phyloP scores from a whole-genome alignment of 2,113 vertebrate species.

The Typhlomys cinereus region DNA sequence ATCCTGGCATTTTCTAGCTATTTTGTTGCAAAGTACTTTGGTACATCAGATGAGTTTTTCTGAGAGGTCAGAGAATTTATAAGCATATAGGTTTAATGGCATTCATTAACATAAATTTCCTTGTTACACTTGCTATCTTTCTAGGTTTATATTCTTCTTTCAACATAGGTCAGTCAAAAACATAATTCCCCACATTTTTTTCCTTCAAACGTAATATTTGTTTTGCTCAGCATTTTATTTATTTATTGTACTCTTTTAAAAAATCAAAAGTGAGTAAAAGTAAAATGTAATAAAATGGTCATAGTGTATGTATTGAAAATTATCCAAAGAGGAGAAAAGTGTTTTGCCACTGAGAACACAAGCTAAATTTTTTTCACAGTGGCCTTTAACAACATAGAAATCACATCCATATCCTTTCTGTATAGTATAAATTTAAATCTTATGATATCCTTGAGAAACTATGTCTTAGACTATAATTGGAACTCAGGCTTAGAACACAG shows the following conservation, averaged over 20 bases:
- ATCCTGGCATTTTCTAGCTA: constrained; percentile 22
- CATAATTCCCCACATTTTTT: constrained; percentile 16
- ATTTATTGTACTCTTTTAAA: not conserved
- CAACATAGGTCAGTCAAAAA: constrained; percentile 20
- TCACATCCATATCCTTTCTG: not conserved
- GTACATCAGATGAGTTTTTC: not conserved
- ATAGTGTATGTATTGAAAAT: not conserved
- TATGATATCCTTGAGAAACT: not conserved
- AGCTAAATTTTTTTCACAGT: not conserved
- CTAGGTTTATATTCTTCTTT: constrained; percentile 20
- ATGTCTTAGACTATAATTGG: no score
- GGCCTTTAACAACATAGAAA: constrained; percentile 15
- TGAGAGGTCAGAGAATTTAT: not conserved
- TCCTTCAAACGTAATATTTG: constrained; percentile 20
- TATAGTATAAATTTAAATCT: constrained; percentile 17
- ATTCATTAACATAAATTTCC: not conserved
- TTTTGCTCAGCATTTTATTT: constrained; percentile 7
- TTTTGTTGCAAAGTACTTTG: constrained; percentile 19
- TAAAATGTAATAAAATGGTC: not conserved
- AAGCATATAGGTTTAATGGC: not conserved
- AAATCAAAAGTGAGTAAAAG: not conserved
- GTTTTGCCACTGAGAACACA: not conserved
- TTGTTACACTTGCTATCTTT: not conserved
- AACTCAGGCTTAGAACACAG: not conserved
- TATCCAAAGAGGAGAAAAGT: not conserved